Evolutionary conservation across 2,113 vertebrate species (phyloP).

Genomic region (Montifringilla adamsi): DNA sequence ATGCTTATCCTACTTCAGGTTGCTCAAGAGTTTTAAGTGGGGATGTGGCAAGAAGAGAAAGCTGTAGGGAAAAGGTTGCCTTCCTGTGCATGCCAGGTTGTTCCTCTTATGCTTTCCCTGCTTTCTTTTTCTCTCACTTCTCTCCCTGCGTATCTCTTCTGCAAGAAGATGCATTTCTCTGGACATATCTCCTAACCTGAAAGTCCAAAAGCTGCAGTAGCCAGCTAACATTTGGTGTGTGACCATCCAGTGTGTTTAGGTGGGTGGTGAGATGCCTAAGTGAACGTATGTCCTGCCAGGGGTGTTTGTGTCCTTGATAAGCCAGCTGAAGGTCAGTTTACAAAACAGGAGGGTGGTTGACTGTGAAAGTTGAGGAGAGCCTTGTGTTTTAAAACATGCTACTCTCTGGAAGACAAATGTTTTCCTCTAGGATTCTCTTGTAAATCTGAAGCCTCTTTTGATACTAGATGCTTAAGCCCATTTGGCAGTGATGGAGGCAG

Average conservation of each 20-base stretch:
- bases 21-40: background rate
- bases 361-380: background rate
- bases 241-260: background rate
- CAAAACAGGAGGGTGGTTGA: background rate
- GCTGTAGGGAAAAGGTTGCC: background rate
- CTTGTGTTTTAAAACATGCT: background rate
- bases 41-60: background rate
- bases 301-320: background rate
- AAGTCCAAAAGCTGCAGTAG: background rate
- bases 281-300: background rate
- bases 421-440: background rate
- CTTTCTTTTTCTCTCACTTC: background rate
- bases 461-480: background rate
- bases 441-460: background rate
- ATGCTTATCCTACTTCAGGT: background rate
- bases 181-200: rapidly evolving
- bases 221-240: background rate
- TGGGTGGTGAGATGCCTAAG: background rate
- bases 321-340: background rate
- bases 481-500: background rate
- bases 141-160: background rate
- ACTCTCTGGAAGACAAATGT: background rate
- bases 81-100: background rate
- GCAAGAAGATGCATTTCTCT: background rate
- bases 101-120: background rate